Percentiles rank a stretch among this genome's conserved stretches.
phyloP scores from a whole-genome alignment of 2,797 vertebrate genomes.

The Podarcis siculus region DNA sequence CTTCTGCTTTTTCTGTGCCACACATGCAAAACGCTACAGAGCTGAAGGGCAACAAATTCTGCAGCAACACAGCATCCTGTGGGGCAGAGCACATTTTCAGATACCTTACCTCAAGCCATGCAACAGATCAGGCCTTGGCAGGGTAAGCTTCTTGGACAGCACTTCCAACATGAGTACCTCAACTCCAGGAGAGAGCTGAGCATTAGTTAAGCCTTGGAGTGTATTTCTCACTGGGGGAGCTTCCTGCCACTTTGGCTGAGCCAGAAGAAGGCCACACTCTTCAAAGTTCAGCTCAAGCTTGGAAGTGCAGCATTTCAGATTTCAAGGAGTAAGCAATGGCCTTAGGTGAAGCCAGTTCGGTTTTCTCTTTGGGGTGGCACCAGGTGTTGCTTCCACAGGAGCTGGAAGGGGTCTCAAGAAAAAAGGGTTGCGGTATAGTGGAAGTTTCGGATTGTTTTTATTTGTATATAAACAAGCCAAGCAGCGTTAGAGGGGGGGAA shows the following conservation, averaged over 20 bases:
- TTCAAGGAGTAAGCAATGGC: neutral
- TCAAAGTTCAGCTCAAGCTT: neutral
- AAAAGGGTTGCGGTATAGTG: accelerated
- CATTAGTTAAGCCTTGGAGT: neutral
- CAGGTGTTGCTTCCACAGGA: neutral
- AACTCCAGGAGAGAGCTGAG: no score
- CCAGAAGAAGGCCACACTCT: neutral
- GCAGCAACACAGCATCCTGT: neutral
- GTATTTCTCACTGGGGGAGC: neutral
- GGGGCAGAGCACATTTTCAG: neutral
- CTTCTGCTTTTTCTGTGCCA: neutral
- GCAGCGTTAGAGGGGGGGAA: slow-evolving; percentile 76
- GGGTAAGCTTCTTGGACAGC: neutral
- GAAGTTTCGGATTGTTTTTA: slow-evolving; percentile 69
- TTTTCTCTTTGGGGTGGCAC: neutral
- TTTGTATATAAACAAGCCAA: slow-evolving; percentile 78
- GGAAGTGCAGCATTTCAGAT: no score
- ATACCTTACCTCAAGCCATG: neutral
- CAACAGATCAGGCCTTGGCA: neutral
- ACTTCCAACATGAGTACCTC: accelerated
- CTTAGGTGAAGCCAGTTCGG: no score
- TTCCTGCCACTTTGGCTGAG: no score
- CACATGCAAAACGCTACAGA: neutral
- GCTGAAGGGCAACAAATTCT: neutral
- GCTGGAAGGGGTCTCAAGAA: neutral